Percentiles rank a stretch among this genome's conserved stretches.
These are phyloP conservation scores for Apotomis capreana DNA, from an alignment of 2,888 invertebrate species.

Conservation along the genomic window DNA sequence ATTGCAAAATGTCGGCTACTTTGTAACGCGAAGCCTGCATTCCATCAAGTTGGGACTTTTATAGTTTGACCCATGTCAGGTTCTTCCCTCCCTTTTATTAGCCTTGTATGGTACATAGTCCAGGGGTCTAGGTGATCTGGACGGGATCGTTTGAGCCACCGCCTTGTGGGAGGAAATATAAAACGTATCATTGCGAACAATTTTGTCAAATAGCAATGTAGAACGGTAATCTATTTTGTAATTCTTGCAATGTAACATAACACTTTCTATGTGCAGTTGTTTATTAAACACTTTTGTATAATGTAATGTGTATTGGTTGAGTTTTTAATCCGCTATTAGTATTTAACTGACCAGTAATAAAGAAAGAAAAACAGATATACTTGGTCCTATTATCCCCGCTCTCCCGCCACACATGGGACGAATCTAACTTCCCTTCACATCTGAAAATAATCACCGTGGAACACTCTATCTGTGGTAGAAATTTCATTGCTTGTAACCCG, in stretches of 20 bases:
- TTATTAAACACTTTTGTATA: no score
- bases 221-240: conserved; percentile 13
- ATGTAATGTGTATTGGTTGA: no score
- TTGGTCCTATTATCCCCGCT: no score
- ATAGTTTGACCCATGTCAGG: neutral
- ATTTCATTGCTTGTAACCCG: no score
- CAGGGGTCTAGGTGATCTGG: conserved; percentile 18
- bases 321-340: no score
- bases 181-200: conserved; percentile 14
- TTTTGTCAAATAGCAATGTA: conserved; percentile 18
- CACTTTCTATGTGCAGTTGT: neutral
- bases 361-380: no score
- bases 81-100: neutral
- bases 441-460: no score
- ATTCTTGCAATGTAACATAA: conserved; percentile 17
- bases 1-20: conserved; percentile 32
- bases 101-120: conserved; percentile 11
- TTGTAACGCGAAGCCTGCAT: conserved; percentile 31
- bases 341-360: no score
- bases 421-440: no score
- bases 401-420: no score
- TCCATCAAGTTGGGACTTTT: conserved; percentile 28
- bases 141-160: neutral
- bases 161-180: conserved; percentile 28
- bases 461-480: no score